Percentiles rank a stretch among this genome's conserved stretches.
Conservation (phyloP, 2,113 vertebrate species). For the Aleadryas rufinucha region DNA sequence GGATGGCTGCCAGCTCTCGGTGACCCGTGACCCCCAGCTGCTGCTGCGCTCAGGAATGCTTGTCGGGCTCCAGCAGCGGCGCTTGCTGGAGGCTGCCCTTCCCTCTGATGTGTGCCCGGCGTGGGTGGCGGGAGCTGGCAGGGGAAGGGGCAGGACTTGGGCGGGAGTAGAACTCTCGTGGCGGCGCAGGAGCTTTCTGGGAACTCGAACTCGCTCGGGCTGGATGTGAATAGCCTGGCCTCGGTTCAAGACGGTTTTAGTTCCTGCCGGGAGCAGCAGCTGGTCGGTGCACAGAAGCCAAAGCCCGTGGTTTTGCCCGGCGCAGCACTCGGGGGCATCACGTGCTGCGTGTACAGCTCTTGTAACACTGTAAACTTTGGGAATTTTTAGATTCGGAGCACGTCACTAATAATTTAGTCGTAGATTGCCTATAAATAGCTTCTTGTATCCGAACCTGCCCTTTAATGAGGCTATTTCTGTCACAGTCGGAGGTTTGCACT, state of each 20-base stretch:
- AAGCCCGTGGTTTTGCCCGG: background rate
- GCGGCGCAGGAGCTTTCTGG: background rate
- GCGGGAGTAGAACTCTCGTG: background rate
- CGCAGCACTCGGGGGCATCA: background rate
- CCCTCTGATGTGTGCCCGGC: background rate
- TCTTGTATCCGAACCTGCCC: background rate
- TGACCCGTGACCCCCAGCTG: background rate
- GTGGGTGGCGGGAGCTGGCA: background rate
- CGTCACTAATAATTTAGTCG: background rate
- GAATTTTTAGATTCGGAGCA: background rate
- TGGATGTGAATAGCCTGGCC: background rate
- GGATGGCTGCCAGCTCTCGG: background rate
- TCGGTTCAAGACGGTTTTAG: background rate
- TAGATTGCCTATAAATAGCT: background rate
- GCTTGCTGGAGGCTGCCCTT: background rate
- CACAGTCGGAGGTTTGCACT: background rate
- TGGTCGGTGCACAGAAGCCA: background rate
- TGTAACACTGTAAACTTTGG: background rate
- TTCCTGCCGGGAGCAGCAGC: slow-evolving; percentile 1
- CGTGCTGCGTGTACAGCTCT: background rate
- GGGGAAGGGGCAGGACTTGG: background rate
- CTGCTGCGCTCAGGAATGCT: background rate
- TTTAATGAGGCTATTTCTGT: background rate
- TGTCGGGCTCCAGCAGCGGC: background rate
- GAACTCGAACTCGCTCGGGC: background rate